phyloP scores from a whole-genome alignment of 2,113 vertebrate genomes.

The Coptodon rendalli region DNA sequence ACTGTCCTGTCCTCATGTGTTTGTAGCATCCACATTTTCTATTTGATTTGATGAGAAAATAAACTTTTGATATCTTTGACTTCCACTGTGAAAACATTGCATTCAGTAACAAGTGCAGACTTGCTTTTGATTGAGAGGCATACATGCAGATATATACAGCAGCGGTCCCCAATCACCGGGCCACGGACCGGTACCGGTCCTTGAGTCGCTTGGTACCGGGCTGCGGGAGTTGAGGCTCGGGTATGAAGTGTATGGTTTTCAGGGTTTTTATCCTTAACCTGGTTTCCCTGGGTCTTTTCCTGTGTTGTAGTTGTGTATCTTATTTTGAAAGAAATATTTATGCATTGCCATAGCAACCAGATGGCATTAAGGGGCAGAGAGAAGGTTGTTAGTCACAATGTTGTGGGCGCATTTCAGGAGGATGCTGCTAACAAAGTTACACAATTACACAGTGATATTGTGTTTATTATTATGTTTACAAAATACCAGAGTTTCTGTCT shows the following conservation, averaged over 20 bases:
- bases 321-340: neutral
- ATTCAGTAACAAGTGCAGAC: neutral
- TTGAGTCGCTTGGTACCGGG: neutral
- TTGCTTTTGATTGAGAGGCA: neutral
- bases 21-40: neutral
- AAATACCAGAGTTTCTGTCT: neutral
- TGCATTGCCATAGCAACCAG: neutral
- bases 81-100: neutral
- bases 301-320: neutral
- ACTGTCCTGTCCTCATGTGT: neutral
- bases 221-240: accelerated
- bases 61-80: neutral
- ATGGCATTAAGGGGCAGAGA: neutral
- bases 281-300: neutral
- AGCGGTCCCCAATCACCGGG: neutral
- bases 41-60: constrained; percentile 14
- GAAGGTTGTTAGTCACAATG: neutral
- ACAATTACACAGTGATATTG: neutral
- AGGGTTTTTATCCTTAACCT: neutral
- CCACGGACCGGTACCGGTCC: neutral
- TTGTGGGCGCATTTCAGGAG: accelerated
- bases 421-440: neutral
- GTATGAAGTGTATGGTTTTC: neutral
- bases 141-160: neutral
- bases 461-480: neutral